Evolutionary conservation across 2,797 vertebrate genomes (phyloP).

Genomic region (Myotis daubentonii): DNA sequence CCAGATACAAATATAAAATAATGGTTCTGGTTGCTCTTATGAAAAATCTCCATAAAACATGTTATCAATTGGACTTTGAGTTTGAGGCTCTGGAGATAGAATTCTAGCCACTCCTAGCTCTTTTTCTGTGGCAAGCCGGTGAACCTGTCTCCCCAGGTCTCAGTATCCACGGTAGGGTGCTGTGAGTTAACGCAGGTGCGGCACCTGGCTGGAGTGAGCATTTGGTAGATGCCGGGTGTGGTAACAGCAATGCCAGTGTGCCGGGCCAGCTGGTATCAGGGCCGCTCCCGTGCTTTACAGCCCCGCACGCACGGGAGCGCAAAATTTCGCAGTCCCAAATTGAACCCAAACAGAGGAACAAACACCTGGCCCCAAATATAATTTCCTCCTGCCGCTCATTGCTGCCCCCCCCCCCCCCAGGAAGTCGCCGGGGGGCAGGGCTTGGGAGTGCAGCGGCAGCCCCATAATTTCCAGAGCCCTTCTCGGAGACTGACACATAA

Average conservation of each 20-base stretch:
- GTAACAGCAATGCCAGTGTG: not conserved
- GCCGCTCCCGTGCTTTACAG: not conserved
- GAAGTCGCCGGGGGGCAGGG: constrained; percentile 64
- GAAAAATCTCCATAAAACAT: not conserved
- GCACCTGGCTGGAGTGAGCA: not conserved
- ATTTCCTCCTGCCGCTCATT: constrained; percentile 75
- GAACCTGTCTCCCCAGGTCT: not conserved
- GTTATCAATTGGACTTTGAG: not conserved
- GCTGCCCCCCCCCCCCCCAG: constrained; percentile 44
- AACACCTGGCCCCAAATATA: constrained; percentile 71
- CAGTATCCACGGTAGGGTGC: not conserved
- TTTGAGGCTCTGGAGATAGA: not conserved
- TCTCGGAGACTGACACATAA: constrained; percentile 80
- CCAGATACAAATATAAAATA: not conserved
- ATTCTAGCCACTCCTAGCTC: not conserved
- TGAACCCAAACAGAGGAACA: constrained; percentile 65
- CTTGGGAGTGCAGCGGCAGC: constrained; percentile 51
- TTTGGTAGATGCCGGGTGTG: not conserved
- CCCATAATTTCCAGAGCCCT: constrained; percentile 77
- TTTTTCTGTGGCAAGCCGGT: not conserved
- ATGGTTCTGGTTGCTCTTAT: not conserved
- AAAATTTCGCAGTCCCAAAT: constrained; percentile 65
- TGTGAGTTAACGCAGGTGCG: not conserved
- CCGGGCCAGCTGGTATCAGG: not conserved
- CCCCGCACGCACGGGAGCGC: constrained; percentile 27